A percentile compares a stretch with the other conserved stretches of the same genome.
Conservation (phyloP, 2,888 invertebrate species). For the Anagyrus pseudococci region DNA sequence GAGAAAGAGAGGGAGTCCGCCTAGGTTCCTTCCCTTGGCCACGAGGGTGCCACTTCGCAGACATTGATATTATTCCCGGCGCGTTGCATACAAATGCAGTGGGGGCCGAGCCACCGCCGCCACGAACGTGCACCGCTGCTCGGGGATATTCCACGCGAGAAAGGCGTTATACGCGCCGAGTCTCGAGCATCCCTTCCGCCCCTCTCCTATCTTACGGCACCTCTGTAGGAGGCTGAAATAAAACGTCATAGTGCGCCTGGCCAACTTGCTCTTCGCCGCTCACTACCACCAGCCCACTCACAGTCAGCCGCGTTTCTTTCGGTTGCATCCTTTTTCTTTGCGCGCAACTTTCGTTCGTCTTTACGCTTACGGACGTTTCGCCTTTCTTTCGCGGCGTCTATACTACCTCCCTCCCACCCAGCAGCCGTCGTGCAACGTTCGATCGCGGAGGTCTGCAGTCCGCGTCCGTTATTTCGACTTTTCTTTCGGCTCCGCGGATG, state of each 20-base stretch:
- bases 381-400: no score
- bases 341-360: no score
- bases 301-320: no score
- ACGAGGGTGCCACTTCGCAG: conserved; percentile 35
- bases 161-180: no score
- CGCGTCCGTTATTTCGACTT: no score
- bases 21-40: no score
- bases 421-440: neutral
- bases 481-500: conserved; percentile 13
- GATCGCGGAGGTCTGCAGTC: neutral
- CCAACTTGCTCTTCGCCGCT: no score
- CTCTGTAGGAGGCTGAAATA: conserved; percentile 17
- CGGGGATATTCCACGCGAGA: conserved; percentile 14
- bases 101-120: conserved; percentile 15
- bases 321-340: neutral
- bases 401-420: neutral
- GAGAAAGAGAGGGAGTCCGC: neutral
- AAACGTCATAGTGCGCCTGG: conserved; percentile 22
- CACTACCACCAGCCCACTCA: no score
- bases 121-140: conserved; percentile 12
- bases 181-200: conserved; percentile 21
- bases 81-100: conserved; percentile 46
- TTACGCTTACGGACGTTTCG: neutral
- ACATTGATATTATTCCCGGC: conserved; percentile 46
- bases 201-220: neutral